Evolutionary conservation across 2,113 vertebrate genomes (phyloP).

Genomic region (Ailurus styani): DNA sequence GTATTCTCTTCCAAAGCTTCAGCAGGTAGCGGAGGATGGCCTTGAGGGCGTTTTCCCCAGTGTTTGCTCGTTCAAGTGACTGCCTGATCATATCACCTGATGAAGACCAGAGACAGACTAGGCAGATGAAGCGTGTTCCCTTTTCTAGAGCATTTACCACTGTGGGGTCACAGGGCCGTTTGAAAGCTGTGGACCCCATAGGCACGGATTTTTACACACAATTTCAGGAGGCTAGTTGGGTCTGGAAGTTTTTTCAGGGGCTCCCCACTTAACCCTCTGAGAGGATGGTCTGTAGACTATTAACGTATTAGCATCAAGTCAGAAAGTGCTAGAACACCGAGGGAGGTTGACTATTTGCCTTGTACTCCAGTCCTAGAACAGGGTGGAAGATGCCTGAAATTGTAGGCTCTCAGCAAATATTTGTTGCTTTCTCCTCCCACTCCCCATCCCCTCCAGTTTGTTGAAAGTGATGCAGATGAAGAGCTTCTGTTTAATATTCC

Average conservation of each 20-base stretch:
- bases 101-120: not conserved
- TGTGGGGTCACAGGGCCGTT: not conserved
- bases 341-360: not conserved
- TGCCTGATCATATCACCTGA: not conserved
- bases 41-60: not conserved
- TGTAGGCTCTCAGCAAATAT: conserved; percentile 55
- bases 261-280: not conserved
- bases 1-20: not conserved
- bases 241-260: not conserved
- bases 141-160: not conserved
- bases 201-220: not conserved
- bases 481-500: conserved; percentile 98
- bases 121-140: not conserved
- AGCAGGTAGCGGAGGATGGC: not conserved
- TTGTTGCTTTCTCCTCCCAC: conserved; percentile 60
- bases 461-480: conserved; percentile 96
- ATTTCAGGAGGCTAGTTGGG: not conserved
- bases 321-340: not conserved
- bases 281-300: not conserved
- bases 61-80: not conserved
- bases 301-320: not conserved
- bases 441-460: conserved; percentile 83
- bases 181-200: not conserved
- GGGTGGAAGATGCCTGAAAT: conserved; percentile 24
- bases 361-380: not conserved